phyloP scores from a whole-genome alignment of 1,140 invertebrate species.

The Heterodera carotae region DNA sequence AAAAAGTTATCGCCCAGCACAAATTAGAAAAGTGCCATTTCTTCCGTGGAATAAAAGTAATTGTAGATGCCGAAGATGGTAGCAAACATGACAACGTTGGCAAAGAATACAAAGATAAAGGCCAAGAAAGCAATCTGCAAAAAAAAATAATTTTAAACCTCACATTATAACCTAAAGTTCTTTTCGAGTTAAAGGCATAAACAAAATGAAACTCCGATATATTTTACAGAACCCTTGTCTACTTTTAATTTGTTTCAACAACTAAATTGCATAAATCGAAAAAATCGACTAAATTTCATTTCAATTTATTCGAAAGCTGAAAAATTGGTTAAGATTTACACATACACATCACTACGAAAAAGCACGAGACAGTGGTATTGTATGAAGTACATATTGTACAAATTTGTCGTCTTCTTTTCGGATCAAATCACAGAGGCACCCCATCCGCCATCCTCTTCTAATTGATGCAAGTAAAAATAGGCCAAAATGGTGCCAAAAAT shows the following conservation, averaged over 20 bases:
- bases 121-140: slow-evolving; percentile 37
- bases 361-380: slow-evolving; percentile 16
- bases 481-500: slow-evolving; percentile 46
- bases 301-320: neutral
- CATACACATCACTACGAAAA: neutral
- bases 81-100: slow-evolving; percentile 41
- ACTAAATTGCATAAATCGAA: neutral
- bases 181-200: neutral
- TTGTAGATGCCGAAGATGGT: slow-evolving; percentile 39
- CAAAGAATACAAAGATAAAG: slow-evolving; percentile 40
- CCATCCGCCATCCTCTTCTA: slow-evolving; percentile 42
- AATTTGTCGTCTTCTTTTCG: neutral
- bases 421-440: slow-evolving; percentile 30
- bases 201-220: too few relatives aligned
- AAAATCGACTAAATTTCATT: neutral
- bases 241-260: too few relatives aligned
- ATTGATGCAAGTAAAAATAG: slow-evolving; percentile 38
- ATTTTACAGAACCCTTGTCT: too few relatives aligned
- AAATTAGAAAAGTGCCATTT: neutral
- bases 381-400: slow-evolving; percentile 10
- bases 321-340: neutral
- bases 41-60: slow-evolving; percentile 28
- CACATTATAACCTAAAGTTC: neutral
- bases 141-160: slow-evolving; percentile 7
- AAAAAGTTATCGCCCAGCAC: too few relatives aligned